Base-by-base conservation (phyloP, 2,113 vertebrate genomes). In the Brevimyrus niger region DNA sequence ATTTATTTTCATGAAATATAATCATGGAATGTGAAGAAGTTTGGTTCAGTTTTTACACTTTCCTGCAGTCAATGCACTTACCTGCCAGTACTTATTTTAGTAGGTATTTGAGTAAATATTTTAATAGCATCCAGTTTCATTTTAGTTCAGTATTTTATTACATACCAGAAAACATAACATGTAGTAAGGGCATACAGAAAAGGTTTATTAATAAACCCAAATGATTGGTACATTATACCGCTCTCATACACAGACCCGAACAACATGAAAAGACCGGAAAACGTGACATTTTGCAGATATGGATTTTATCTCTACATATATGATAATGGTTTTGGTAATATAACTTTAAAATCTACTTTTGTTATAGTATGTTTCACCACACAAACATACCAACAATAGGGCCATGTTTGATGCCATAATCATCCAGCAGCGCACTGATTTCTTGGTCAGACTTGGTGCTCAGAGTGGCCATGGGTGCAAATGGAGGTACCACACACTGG, bases 351-450 rank as follows among this genome's bases (percentile, higher is more conserved):
- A 61, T 0, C 7, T 61, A 76, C 13, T 76, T 76, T 76, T 6
- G 31, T 17, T 76, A 31, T 76, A 11, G 35, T 80, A 19, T 17
- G 17, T 35, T 42, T 80, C 17, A 80, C 73, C 35, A 80, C 13
- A 11, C 31, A 35, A 88, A 89, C 88, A 89, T 92, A 95, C 95
- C 95, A 1, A 96, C 94, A 15, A 96, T 89, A 4, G 95, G 95
- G 87, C 95, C 95, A 86, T 96, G 95, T 91, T 94, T 95, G 85
- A 96, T 94, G 27, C 92, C 94, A 82, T 94, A 94, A 4, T 94
- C 80, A 8, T 92, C 42, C 2, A 95, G 89, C 76, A 95, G 31
- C 38, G 90, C 11, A 5, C 48, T 46, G 89, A 96, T 91, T 89
- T 96, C 94, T 2, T 91, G 90, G n/a, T 92, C 76, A n/a, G 91